Percentiles rank a stretch among this genome's conserved stretches.
Evolutionary conservation across 2,888 invertebrate species (phyloP).

Genomic region (Sphaerophoria rueppellii): DNA sequence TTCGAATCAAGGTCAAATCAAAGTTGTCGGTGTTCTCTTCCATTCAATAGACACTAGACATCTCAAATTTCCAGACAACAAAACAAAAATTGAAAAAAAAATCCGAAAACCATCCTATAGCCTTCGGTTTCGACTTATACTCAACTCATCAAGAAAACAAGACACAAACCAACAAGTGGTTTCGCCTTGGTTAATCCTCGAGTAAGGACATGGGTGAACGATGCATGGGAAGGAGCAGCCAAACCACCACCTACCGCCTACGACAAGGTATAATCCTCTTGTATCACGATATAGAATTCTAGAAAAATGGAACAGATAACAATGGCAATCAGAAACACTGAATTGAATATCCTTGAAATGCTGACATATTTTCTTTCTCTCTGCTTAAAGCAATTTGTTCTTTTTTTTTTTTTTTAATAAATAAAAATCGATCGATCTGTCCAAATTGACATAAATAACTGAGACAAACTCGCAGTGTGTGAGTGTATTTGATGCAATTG

Average conservation of each 20-base stretch:
- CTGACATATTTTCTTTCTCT: constrained; percentile 17
- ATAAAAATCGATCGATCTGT: constrained; percentile 9
- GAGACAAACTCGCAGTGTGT: not conserved
- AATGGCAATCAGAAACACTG: constrained; percentile 1
- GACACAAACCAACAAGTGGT: no score
- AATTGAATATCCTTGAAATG: constrained; percentile 12
- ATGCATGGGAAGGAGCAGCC: no score
- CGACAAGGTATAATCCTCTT: not conserved
- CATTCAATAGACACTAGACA: no score
- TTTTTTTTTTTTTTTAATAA: not conserved
- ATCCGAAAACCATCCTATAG: no score
- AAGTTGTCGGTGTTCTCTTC: no score
- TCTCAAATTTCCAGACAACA: no score
- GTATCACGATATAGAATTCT: not conserved
- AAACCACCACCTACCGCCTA: not conserved
- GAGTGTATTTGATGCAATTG: not conserved
- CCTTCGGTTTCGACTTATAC: no score
- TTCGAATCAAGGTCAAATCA: no score
- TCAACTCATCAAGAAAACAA: no score
- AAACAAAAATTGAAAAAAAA: no score
- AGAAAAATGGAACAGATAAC: constrained; percentile 2
- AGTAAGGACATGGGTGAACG: no score
- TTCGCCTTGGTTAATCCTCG: no score
- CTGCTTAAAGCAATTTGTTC: not conserved
- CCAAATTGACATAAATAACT: not conserved